phyloP scores from a whole-genome alignment of 2,113 vertebrate species.

The Ammodytes dubius region DNA sequence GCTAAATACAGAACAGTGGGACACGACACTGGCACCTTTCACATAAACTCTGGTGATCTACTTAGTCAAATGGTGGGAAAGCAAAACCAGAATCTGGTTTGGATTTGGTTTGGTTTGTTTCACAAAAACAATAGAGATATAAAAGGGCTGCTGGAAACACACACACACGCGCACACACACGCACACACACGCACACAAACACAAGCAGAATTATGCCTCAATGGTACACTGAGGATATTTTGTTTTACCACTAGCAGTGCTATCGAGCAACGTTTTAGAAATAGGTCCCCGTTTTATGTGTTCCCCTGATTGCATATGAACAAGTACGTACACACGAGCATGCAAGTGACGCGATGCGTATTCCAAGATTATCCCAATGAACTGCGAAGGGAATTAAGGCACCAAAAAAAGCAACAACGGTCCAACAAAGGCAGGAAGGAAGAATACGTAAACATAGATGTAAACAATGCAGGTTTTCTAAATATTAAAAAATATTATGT shows the following conservation, averaged over 20 bases:
- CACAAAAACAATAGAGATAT: constrained; percentile 13
- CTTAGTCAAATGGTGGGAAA: constrained; percentile 39
- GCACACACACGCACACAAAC: background rate
- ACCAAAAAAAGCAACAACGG: background rate
- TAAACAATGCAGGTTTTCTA: too few species aligned
- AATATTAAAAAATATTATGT: too few species aligned
- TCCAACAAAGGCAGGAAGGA: background rate
- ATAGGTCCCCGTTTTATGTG: background rate
- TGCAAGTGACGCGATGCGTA: background rate
- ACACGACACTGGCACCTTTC: constrained; percentile 9
- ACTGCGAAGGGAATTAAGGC: too few species aligned
- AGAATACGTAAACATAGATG: background rate
- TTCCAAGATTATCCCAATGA: background rate
- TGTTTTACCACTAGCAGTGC: background rate
- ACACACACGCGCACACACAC: background rate
- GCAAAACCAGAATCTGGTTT: constrained; percentile 16
- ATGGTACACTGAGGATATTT: background rate
- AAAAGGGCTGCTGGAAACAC: too few species aligned
- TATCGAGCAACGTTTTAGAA: background rate
- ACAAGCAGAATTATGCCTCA: background rate
- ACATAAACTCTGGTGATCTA: constrained; percentile 26
- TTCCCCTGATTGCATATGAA: background rate
- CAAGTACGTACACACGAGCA: too few species aligned
- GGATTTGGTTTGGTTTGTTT: background rate
- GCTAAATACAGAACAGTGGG: constrained; percentile 25